phyloP scores from a whole-genome alignment of 2,113 vertebrate species.

The Myrmecophaga tridactyla region DNA sequence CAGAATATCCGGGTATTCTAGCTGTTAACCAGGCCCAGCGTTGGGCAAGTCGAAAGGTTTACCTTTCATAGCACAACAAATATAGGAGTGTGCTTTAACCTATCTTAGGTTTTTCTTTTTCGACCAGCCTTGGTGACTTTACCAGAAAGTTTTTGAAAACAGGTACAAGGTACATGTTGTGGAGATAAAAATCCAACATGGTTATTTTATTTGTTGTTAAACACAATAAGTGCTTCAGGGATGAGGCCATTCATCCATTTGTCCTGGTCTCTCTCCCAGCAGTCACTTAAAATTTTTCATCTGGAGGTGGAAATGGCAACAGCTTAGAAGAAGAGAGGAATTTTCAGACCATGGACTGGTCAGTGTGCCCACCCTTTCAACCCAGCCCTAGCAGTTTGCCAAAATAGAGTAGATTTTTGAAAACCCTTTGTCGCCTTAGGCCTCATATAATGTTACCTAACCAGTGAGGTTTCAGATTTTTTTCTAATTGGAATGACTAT shows the following conservation, averaged over 20 bases:
- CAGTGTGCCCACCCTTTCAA: not conserved
- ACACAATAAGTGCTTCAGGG: not conserved
- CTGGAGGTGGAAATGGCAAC: not conserved
- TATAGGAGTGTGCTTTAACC: not conserved
- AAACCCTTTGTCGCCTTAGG: not conserved
- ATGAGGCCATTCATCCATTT: not conserved
- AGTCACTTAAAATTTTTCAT: not conserved
- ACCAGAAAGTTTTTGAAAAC: not conserved
- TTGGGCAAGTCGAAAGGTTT: not conserved
- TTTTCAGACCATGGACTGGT: not conserved
- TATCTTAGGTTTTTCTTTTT: not conserved
- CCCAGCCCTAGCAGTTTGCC: not conserved
- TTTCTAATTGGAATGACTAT: not conserved
- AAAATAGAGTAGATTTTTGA: not conserved
- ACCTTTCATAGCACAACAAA: not conserved
- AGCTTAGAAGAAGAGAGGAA: not conserved
- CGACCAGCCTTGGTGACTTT: not conserved
- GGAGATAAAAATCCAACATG: not conserved
- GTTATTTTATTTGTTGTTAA: not conserved
- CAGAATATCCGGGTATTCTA: not conserved
- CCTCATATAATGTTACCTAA: not conserved
- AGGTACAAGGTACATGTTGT: not conserved
- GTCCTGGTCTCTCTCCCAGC: not conserved
- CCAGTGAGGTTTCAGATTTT: not conserved
- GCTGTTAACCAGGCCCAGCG: not conserved